Evolutionary conservation across 2,113 vertebrate species (phyloP).

Genomic region (Phylloscopus whistleri): DNA sequence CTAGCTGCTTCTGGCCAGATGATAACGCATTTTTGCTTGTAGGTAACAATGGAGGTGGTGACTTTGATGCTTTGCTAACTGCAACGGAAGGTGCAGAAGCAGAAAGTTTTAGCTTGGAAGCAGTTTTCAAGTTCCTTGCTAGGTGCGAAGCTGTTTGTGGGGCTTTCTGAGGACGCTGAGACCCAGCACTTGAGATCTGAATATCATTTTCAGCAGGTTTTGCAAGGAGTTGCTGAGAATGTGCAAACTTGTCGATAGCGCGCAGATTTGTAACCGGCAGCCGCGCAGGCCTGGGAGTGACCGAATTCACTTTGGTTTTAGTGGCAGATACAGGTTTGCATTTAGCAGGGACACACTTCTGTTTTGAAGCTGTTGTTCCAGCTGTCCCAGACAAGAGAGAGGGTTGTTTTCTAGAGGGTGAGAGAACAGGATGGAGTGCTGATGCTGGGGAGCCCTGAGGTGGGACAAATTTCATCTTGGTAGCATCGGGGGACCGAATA

Average conservation of each 20-base stretch:
- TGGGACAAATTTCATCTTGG: slow-evolving; percentile 28
- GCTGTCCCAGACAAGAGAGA: slow-evolving; percentile 7
- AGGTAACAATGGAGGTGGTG: neutral
- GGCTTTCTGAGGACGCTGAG: neutral
- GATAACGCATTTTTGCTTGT: slow-evolving; percentile 16
- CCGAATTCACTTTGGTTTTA: neutral
- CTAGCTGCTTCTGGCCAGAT: slow-evolving; percentile 23
- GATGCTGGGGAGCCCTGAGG: neutral
- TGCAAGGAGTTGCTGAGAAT: slow-evolving; percentile 37
- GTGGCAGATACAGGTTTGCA: neutral
- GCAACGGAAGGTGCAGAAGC: slow-evolving; percentile 39
- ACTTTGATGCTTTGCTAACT: slow-evolving; percentile 4
- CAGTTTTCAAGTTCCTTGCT: slow-evolving; percentile 29
- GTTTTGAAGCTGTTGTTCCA: neutral
- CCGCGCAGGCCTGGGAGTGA: neutral
- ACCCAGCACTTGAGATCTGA: neutral
- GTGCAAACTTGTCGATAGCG: neutral
- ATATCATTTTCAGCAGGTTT: slow-evolving; percentile 32
- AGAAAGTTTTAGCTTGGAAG: slow-evolving; percentile 32
- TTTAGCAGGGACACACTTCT: slow-evolving; percentile 8
- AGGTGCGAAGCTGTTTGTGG: neutral
- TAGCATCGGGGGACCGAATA: slow-evolving; percentile 67
- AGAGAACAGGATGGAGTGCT: neutral
- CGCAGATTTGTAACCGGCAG: neutral
- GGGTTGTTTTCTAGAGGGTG: neutral